Percentiles rank a stretch among this genome's conserved stretches.
Conservation (phyloP, 2,888 invertebrate species). For the Drosophila planitibia region DNA sequence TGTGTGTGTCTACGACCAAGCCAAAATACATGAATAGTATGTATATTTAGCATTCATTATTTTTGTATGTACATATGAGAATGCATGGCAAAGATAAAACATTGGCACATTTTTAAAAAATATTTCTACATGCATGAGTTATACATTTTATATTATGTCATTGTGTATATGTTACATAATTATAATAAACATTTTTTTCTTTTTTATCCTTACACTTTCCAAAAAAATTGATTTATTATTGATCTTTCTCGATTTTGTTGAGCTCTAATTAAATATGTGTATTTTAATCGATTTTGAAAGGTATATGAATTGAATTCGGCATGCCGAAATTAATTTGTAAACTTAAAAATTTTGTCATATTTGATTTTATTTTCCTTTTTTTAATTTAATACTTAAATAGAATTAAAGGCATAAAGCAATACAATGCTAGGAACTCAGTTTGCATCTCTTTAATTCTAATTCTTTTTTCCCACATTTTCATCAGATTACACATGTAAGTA, state of each 20-base stretch:
- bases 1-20: not conserved
- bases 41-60: not conserved
- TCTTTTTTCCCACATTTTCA: conserved; percentile 10
- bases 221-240: not conserved
- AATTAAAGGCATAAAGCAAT: conserved; percentile 77
- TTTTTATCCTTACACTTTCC: not conserved
- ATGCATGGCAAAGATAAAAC: conserved; percentile 31
- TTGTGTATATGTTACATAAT: conserved; percentile 4
- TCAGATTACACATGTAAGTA: conserved; percentile 1
- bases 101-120: conserved; percentile 45
- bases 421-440: conserved; percentile 80
- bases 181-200: not conserved
- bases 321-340: conserved; percentile 34
- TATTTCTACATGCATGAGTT: conserved; percentile 9
- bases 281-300: conserved; percentile 2
- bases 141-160: not conserved
- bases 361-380: conserved; percentile 15
- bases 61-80: conserved; percentile 1
- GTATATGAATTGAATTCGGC: conserved; percentile 30
- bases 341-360: not conserved
- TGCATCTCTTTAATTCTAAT: conserved; percentile 68
- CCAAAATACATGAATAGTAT: not conserved
- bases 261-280: not conserved
- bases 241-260: conserved; percentile 1
- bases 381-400: conserved; percentile 51